Evolutionary conservation across 2,797 vertebrate species (phyloP).

Genomic region (Carduelis carduelis): DNA sequence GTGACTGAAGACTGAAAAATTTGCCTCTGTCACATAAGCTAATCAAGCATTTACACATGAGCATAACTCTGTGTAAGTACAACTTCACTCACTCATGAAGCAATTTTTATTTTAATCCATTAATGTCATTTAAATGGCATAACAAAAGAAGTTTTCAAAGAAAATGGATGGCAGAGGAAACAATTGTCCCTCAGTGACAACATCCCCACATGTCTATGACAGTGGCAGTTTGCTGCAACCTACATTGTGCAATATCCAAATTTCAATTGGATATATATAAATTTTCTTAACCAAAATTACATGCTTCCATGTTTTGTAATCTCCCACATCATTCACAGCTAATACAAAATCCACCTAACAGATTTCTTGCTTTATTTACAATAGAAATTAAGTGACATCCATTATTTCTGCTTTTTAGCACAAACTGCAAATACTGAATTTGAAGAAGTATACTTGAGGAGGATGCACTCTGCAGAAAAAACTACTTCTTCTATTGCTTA

Average conservation of each 20-base stretch:
- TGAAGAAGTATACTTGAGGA: background rate
- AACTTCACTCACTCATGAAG: background rate
- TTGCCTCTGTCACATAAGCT: background rate
- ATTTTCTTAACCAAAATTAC: background rate
- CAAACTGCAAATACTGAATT: background rate
- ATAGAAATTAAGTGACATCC: background rate
- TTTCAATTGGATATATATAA: background rate
- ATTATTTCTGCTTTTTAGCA: background rate
- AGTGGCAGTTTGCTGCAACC: background rate
- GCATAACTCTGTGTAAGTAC: background rate
- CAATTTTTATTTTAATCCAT: background rate
- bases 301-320: background rate
- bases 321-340: background rate
- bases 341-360: background rate
- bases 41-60: background rate
- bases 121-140: background rate
- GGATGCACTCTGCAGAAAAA: background rate
- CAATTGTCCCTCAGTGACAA: background rate
- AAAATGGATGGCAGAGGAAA: background rate
- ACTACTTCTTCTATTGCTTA: background rate
- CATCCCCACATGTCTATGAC: accelerated
- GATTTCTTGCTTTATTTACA: background rate
- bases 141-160: background rate
- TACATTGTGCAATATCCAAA: background rate
- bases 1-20: background rate